A percentile compares a stretch with the other conserved stretches of the same genome.
Conservation (phyloP, 2,888 invertebrate species). For the Drosophila nr. fundita region DNA sequence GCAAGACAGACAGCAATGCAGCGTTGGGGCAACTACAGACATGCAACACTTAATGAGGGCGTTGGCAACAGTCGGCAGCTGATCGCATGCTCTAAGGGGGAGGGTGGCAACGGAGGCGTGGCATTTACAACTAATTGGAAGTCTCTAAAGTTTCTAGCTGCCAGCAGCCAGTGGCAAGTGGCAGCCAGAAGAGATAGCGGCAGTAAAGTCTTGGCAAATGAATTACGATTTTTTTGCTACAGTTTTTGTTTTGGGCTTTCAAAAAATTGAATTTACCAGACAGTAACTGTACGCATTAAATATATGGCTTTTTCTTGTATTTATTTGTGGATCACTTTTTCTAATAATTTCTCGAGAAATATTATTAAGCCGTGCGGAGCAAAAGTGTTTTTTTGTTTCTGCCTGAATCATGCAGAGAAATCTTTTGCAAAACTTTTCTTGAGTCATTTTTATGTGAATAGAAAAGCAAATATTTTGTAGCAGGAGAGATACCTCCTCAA, state of each 20-base stretch:
- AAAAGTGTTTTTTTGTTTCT: neutral
- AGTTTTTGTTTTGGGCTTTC: constrained; percentile 19
- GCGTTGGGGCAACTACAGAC: constrained; percentile 52
- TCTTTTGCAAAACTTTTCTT: neutral
- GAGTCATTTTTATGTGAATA: neutral
- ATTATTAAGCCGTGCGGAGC: neutral
- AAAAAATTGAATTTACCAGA: constrained; percentile 6
- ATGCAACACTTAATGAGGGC: constrained; percentile 80
- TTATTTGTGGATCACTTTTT: neutral
- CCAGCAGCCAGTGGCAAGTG: constrained; percentile 34
- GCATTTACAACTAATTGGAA: constrained; percentile 67
- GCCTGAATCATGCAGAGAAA: neutral
- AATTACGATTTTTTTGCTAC: constrained; percentile 26
- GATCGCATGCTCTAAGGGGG: constrained; percentile 62
- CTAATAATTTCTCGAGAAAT: neutral
- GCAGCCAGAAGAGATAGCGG: constrained; percentile 19
- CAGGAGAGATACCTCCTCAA: no score
- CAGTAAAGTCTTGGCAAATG: constrained; percentile 17
- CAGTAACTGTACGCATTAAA: constrained; percentile 15
- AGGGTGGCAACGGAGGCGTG: constrained; percentile 24
- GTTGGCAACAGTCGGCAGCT: constrained; percentile 65
- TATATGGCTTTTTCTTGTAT: neutral
- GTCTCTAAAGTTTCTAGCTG: constrained; percentile 46
- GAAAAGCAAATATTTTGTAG: neutral
- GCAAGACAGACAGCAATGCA: constrained; percentile 25